phyloP scores from a whole-genome alignment of 1,140 invertebrate species.

The Ostrea denselamellosa region DNA sequence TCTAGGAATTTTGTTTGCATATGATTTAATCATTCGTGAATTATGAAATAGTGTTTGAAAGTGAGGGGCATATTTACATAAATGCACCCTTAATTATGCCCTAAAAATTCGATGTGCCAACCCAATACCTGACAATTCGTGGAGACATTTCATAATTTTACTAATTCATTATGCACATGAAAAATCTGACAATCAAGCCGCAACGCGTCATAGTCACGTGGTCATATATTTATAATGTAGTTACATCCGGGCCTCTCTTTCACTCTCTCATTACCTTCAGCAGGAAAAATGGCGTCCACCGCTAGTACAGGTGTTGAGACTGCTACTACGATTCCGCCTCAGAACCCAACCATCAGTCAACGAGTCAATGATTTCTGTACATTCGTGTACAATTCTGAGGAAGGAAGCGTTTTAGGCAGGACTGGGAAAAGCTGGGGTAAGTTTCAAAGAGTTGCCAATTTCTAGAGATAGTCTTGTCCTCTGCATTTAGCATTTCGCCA shows the following conservation, averaged over 20 bases:
- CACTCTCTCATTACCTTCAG: slow-evolving; percentile 42
- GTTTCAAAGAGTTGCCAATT: slow-evolving; percentile 23
- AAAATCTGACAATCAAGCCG: too few species aligned
- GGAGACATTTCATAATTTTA: too few species aligned
- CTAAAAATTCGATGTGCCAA: too few species aligned
- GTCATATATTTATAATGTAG: slow-evolving; percentile 23
- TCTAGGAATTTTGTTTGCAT: too few species aligned
- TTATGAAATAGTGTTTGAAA: too few species aligned
- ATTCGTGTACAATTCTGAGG: slow-evolving; percentile 51
- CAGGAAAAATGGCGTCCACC: slow-evolving; percentile 47
- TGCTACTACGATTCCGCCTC: slow-evolving; percentile 25
- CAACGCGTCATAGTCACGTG: slow-evolving; percentile 43
- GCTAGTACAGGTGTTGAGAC: slow-evolving; percentile 51
- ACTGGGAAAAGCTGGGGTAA: slow-evolving; percentile 52
- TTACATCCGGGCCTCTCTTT: slow-evolving; percentile 47
- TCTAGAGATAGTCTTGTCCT: neutral
- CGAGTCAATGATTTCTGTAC: slow-evolving; percentile 47
- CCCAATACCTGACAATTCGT: too few species aligned
- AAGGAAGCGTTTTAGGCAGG: slow-evolving; percentile 46
- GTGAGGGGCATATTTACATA: too few species aligned
- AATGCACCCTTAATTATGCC: too few species aligned
- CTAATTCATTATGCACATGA: too few species aligned
- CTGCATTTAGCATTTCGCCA: neutral
- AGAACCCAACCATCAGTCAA: slow-evolving; percentile 40
- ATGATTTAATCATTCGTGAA: too few species aligned